Base-by-base conservation (phyloP, 2,888 invertebrate species). In the Lysandra bellargus region DNA sequence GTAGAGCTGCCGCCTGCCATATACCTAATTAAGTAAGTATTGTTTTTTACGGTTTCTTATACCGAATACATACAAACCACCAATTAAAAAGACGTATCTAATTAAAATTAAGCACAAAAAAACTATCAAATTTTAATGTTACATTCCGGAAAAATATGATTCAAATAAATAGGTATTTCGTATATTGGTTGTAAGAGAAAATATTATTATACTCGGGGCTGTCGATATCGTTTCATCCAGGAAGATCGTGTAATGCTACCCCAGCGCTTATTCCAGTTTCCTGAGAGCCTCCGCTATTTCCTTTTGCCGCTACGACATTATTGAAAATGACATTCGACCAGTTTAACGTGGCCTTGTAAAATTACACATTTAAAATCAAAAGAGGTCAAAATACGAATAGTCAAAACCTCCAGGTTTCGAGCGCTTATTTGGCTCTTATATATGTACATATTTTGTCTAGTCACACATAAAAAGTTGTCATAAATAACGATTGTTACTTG, bases 271-370 rank as follows among this genome's bases (percentile, higher is more conserved):
- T 44, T 74, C 44, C 40, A 17, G 44, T 23, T 74, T 74, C 74
- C 74, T 74, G 74, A 74, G 44, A 74, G 17, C 74, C 44, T 23
- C 9, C 9, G 40, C 74, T 74, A 74, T 74, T 74, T 74, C 74
- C 74, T 74, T 7, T 74, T 9, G 73, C 33, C n/a, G n/a, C n/a
- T 44, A 74, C 44, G 44, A 7, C 40, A 73, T 44, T 74, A n/a
- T 14, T 69, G 33, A 9, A 12, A 33, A 17, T 17, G 69, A 37
- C 33, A 69, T 30, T 64, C 30, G 30, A 64, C 61, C 61, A 61
- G 64, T 64, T 64, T 64, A 30, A 64, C 64, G 30, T 64, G 64
- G 12, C 30, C 64, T 64, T 64, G 64, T 64, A 64, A 64, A 64
- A 64, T 57, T 4, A 53, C 53, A 14, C 53, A 14, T 49, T 49